Conservation (phyloP, 2,113 vertebrate species). For the Climacteris rufus region DNA sequence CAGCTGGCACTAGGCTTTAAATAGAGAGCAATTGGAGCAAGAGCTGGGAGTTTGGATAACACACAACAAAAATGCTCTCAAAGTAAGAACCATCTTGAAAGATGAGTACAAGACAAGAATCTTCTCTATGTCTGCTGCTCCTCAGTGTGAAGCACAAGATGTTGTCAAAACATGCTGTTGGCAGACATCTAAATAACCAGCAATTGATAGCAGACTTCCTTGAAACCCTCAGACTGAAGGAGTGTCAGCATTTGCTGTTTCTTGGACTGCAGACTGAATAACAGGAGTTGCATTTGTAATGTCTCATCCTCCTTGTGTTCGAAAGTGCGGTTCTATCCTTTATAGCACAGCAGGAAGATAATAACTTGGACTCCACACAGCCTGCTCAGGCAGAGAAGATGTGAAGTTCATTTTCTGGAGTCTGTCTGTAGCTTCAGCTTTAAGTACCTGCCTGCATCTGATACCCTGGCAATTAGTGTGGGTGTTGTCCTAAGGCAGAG, state of each 20-base stretch:
- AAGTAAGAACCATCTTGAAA: constrained; percentile 58
- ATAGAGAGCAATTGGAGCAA: constrained; percentile 53
- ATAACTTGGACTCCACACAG: neutral
- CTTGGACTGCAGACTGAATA: neutral
- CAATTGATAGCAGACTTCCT: constrained; percentile 14
- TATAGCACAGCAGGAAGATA: neutral
- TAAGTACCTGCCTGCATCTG: neutral
- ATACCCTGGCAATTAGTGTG: neutral
- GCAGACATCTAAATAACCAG: constrained; percentile 51
- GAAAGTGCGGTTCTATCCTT: neutral
- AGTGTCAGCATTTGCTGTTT: neutral
- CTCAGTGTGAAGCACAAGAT: constrained; percentile 34
- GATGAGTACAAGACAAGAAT: neutral
- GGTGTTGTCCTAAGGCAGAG: neutral
- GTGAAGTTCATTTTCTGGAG: neutral
- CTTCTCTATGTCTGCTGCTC: neutral
- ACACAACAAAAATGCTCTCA: constrained; percentile 37
- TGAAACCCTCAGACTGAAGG: neutral
- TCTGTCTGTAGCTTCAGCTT: neutral
- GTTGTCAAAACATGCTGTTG: constrained; percentile 43
- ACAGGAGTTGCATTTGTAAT: neutral
- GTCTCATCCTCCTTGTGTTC: neutral
- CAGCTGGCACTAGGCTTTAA: constrained; percentile 80
- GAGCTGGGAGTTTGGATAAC: constrained; percentile 56
- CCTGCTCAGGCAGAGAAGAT: neutral